Evolutionary conservation across 2,797 vertebrate species (phyloP).

Genomic region (Enteromius radiatus): DNA sequence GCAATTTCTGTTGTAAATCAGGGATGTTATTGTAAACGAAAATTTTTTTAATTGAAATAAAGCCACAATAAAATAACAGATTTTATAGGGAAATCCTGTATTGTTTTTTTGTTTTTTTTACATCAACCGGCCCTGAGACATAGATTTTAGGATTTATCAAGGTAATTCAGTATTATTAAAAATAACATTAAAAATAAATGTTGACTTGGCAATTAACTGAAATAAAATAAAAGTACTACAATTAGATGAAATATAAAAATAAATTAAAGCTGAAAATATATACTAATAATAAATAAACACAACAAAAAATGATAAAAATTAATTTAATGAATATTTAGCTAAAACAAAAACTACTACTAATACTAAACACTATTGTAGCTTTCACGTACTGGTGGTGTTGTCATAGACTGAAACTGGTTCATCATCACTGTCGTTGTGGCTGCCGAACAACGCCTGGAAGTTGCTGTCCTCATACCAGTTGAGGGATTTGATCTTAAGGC

Average conservation of each 20-base stretch:
- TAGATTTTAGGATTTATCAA: neutral
- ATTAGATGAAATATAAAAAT: neutral
- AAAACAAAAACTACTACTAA: neutral
- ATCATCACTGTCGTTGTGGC: slow-evolving; percentile 87
- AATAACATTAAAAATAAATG: neutral
- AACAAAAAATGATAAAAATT: neutral
- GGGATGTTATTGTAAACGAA: neutral
- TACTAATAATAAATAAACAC: neutral
- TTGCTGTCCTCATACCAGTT: slow-evolving; percentile 99
- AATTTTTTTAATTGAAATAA: neutral
- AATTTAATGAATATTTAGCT: no score
- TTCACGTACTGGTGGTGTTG: slow-evolving; percentile 90
- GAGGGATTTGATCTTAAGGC: slow-evolving; percentile 95
- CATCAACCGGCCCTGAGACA: neutral
- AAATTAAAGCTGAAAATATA: neutral
- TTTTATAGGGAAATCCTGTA: neutral
- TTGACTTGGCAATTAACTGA: neutral
- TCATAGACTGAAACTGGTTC: slow-evolving; percentile 80
- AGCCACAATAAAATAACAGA: neutral
- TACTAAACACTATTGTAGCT: neutral
- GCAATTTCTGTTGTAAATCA: neutral
- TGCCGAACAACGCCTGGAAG: slow-evolving; percentile 95
- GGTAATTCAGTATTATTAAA: neutral
- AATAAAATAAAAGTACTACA: neutral
- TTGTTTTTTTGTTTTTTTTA: neutral